These are phyloP conservation scores for Terebella lapidaria DNA, from an alignment of 2,888 invertebrate genomes.

Conservation along the genomic window DNA sequence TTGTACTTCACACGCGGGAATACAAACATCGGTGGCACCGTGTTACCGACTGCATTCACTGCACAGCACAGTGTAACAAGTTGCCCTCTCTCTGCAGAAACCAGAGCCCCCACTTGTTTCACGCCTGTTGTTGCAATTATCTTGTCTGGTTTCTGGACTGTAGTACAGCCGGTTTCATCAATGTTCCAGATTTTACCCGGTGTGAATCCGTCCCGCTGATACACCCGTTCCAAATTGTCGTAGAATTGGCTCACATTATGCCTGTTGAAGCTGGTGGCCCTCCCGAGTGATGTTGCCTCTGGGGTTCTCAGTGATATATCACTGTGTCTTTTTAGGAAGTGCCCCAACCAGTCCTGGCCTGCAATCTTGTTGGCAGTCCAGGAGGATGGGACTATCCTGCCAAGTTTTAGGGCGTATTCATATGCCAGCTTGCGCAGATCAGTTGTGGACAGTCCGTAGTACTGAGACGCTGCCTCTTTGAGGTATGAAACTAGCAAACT, in stretches of 20 bases:
- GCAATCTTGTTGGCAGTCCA: neutral
- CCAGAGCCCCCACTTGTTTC: conserved; percentile 6
- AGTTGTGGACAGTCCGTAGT: neutral
- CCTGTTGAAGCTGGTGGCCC: neutral
- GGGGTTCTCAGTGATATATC: neutral
- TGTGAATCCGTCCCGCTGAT: too few relatives aligned
- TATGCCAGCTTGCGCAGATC: neutral
- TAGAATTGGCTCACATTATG: neutral
- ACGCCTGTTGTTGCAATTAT: conserved; percentile 5
- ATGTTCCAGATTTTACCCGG: too few relatives aligned
- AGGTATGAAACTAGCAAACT: neutral
- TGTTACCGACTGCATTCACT: conserved; percentile 8
- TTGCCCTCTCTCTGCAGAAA: conserved; percentile 11
- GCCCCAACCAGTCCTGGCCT: neutral
- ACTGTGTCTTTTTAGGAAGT: neutral
- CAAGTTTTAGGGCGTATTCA: neutral
- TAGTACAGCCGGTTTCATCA: conserved; percentile 6
- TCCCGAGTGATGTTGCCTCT: neutral
- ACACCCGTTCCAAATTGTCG: neutral
- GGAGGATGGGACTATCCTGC: neutral
- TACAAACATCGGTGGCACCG: conserved; percentile 11
- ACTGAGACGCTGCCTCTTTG: neutral
- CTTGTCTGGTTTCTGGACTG: conserved; percentile 8
- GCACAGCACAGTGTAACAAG: conserved; percentile 1
- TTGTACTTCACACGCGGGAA: conserved; percentile 12